These are phyloP conservation scores for Gymnarchus niloticus DNA, from an alignment of 2,113 vertebrate species.

Conservation along the genomic window DNA sequence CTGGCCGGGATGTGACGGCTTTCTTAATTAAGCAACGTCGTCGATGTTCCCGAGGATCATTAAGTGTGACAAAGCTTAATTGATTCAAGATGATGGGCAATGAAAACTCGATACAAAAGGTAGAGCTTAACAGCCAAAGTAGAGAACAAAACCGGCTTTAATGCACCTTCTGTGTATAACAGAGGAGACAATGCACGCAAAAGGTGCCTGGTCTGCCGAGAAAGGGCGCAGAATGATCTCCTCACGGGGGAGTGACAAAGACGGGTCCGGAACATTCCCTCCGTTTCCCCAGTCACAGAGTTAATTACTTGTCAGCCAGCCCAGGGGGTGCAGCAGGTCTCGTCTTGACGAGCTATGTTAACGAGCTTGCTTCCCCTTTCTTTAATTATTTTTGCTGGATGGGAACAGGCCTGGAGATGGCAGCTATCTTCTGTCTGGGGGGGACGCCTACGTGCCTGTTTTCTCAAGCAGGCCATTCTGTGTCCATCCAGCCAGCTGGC, in stretches of 20 bases:
- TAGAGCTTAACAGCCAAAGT: neutral
- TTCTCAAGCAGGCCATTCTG: slow-evolving; percentile 35
- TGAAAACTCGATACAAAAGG: neutral
- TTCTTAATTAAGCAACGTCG: neutral
- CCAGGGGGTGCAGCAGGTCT: neutral
- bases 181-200: neutral
- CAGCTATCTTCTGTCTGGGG: slow-evolving; percentile 32
- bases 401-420: slow-evolving; percentile 24
- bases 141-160: neutral
- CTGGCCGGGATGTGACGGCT: neutral
- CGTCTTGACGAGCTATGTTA: neutral
- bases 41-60: neutral
- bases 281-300: slow-evolving; percentile 7
- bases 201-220: neutral
- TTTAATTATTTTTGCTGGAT: slow-evolving; percentile 23
- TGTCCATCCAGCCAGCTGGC: slow-evolving; percentile 26
- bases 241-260: neutral
- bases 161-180: neutral
- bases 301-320: slow-evolving; percentile 20
- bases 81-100: neutral
- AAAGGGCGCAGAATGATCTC: neutral
- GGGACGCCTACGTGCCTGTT: slow-evolving; percentile 46
- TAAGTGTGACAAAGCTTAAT: neutral
- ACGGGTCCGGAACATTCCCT: neutral
- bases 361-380: neutral